Evolutionary conservation across 2,888 invertebrate species (phyloP).

Genomic region (Watsonalla binaria): DNA sequence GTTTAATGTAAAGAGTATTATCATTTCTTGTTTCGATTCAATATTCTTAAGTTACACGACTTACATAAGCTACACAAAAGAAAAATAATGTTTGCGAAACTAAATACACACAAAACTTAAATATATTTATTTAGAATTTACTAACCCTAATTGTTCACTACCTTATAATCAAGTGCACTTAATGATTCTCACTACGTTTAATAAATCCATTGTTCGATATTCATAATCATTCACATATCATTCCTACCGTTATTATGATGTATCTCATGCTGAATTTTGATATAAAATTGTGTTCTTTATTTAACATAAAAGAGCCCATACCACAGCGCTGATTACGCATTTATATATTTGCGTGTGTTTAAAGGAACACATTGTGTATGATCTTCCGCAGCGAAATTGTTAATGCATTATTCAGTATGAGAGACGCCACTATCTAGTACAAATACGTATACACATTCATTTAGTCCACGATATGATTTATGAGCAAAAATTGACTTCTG

Average conservation of each 20-base stretch:
- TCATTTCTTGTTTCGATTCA: background rate
- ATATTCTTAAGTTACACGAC: background rate
- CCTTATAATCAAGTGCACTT: conserved; percentile 71
- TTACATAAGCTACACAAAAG: conserved; percentile 13
- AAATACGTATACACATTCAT: conserved; percentile 29
- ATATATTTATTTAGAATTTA: conserved; percentile 35
- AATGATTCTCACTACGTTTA: conserved; percentile 61
- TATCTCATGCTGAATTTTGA: conserved; percentile 15
- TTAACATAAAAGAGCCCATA: too few species aligned
- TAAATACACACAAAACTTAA: conserved; percentile 46
- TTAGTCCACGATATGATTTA: conserved; percentile 17
- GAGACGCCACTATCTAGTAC: conserved; percentile 20
- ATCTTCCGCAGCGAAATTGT: too few species aligned
- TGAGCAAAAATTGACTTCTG: conserved; percentile 27
- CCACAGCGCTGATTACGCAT: too few species aligned
- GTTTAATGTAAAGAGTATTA: background rate
- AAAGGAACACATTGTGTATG: too few species aligned
- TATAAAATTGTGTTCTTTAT: conserved; percentile 11
- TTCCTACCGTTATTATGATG: conserved; percentile 14
- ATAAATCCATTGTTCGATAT: conserved; percentile 45
- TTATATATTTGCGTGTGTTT: too few species aligned
- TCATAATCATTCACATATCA: conserved; percentile 35
- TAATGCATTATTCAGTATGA: conserved; percentile 10
- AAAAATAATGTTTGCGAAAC: conserved; percentile 26
- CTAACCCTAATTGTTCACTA: conserved; percentile 37